These are phyloP conservation scores for Noctua comes DNA, from an alignment of 2,888 invertebrate genomes.

Conservation along the genomic window DNA sequence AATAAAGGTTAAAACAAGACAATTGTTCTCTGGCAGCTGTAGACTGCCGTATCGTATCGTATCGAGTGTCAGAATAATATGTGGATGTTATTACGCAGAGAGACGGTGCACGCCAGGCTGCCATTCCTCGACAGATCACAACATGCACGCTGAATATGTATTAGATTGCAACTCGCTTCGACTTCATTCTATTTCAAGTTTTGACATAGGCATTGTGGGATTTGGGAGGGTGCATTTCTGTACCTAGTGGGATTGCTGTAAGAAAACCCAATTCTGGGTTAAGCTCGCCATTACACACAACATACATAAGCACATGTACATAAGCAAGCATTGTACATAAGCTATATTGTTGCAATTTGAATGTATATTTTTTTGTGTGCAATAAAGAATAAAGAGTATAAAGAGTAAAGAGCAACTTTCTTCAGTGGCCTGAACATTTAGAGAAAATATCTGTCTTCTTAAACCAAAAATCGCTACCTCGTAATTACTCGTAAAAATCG, in stretches of 20 bases:
- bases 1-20: not conserved
- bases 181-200: conserved; percentile 43
- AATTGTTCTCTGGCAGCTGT: conserved; percentile 5
- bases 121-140: conserved; percentile 32
- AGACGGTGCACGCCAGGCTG: conserved; percentile 1
- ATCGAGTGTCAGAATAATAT: conserved; percentile 15
- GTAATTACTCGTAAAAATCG: not conserved
- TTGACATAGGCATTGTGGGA: not conserved
- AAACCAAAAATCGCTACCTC: not conserved
- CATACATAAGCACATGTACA: no score
- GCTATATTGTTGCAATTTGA: no score
- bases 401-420: not conserved
- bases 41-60: not conserved
- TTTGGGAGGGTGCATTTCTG: not conserved
- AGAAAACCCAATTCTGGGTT: no score
- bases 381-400: no score
- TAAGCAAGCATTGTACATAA: no score
- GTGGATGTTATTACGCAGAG: conserved; percentile 11
- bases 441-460: not conserved
- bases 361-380: no score
- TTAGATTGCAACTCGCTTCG: conserved; percentile 40
- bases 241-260: no score
- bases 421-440: not conserved
- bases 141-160: conserved; percentile 61
- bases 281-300: no score